Base-by-base conservation (phyloP, 2,113 vertebrate species). In the Xiphophorus hellerii region DNA sequence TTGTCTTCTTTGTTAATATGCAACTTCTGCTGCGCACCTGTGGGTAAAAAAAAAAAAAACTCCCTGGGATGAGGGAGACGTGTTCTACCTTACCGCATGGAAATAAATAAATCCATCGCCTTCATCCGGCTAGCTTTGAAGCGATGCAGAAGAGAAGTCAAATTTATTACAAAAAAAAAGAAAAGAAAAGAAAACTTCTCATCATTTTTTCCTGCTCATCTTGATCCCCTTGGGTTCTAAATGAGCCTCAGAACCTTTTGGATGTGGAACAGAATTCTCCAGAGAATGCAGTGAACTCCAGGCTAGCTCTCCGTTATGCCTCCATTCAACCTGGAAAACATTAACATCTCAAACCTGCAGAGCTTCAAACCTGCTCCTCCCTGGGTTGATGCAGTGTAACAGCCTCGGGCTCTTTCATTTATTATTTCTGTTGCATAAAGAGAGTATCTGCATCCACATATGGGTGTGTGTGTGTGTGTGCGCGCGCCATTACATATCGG, bases 1-100 rank as follows among this genome's bases (percentile, higher is more conserved):
- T 87, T 89, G 90, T 89, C 71, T 90, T 61, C 42, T 80, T 73
- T 71, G 66, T 91, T 83, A 77, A 91, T 87, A 64, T 82, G 54
- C 76, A 89, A 84, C 85, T 81, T 78, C 66, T 83, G 74, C 71
- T 12, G 8, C 61, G 80, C 84, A 90, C 87, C 90, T 91, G 83
- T 73, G 65, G 71, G 67, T 37, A 37, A 37, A 37, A 11, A 37
- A 11, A 12, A 37, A 11, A 62, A 28, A 61, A 39, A 5, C 12
- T 17, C 51, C 51, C 2, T 0, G 1, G 20, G 42, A 66, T 42
- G 35, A 33, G 17, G 48, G 29, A 35, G 35, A 66, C 1, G 0
- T 27, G 66, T 73, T 51, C 37, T 1, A 70, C 71, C 51, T 66
- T 20, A 35, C 31, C 28, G 67, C 29, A 17, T 11, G 69, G 44